Percentiles rank a stretch among this genome's conserved stretches.
phyloP scores from a whole-genome alignment of 1,140 invertebrate genomes.

The Cotesia vestalis region DNA sequence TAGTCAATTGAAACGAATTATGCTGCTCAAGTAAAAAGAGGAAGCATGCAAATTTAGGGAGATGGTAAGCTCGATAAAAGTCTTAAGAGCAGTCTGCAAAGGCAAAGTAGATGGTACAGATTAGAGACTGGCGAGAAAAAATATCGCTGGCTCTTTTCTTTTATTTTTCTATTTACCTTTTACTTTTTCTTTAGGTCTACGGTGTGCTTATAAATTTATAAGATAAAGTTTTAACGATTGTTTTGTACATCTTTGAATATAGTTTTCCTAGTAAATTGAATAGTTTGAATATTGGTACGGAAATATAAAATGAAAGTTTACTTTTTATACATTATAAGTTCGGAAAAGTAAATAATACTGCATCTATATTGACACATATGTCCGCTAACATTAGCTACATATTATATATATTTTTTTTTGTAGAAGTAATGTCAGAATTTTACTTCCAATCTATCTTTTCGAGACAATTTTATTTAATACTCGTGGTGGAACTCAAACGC shows the following conservation, averaged over 20 bases:
- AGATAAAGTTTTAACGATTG: conserved; percentile 50
- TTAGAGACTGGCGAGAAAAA: conserved; percentile 35
- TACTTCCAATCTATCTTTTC: too few species aligned
- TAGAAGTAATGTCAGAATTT: too few species aligned
- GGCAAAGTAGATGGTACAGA: conserved; percentile 30
- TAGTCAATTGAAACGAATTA: conserved; percentile 35
- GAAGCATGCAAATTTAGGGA: conserved; percentile 35
- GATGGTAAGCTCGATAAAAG: conserved; percentile 39
- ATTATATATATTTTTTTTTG: too few species aligned
- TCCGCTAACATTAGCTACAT: too few species aligned
- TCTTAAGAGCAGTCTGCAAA: conserved; percentile 35
- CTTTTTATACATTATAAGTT: too few species aligned
- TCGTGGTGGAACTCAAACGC: too few species aligned
- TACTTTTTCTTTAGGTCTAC: conserved; percentile 29
- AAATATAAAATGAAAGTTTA: too few species aligned
- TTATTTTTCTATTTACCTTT: not conserved
- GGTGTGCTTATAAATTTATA: conserved; percentile 45
- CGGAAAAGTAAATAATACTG: too few species aligned
- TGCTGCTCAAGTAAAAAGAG: conserved; percentile 3
- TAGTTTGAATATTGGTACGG: too few species aligned
- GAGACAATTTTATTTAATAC: too few species aligned
- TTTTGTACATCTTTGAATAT: conserved; percentile 28
- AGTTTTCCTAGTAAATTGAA: not conserved
- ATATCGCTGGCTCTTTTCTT: conserved; percentile 1
- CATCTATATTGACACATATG: too few species aligned